Base-by-base conservation (phyloP, 1,140 invertebrate species). In the Lepidotrigona ventralis region DNA sequence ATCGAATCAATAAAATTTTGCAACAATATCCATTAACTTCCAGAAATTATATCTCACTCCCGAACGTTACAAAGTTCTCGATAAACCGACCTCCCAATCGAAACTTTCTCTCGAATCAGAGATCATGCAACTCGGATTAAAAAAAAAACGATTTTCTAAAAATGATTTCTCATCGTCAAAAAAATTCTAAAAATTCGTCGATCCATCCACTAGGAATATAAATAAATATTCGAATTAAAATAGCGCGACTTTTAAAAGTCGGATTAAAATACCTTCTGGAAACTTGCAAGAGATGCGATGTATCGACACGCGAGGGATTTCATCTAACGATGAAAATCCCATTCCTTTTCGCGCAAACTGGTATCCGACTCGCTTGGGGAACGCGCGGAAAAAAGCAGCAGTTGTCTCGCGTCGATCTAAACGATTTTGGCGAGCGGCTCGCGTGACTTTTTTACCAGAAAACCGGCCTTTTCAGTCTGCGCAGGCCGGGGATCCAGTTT, bases 391-490 rank as follows among this genome's bases (percentile, higher is more conserved):
- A 83, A 83, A 78, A 26, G 12, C 26, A n/a, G n/a, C 64, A 8
- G 73, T 60, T 46, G 39, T 51, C 76, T 78, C 76, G 53, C 51
- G 81, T 60, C 64, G 75, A 51, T 56, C 66, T 83, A 60, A 70
- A 77, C 74, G 60, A 83, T 83, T 83, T 83, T 83, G 81, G 81
- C 76, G 81, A 77, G 21, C 81, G 80, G 33, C 58, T 79, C 66
- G 33, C 29, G 33, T 33, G 17, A 71, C 51, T 83, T 83, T 33
- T 83, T 83, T 83, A 83, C 77, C 33, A 64, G 76, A 66, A 78
- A 83, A 83, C 81, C 82, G 77, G 82, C 77, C 76, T 72, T 83
- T 64, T 77, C 75, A 53, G 26, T n/a, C 51, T 33, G 46, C 39
- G 26, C 0, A 46, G 39, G 21, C 33, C 68, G n/a, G 29, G 56